These are phyloP conservation scores for Aphis craccivora DNA, from an alignment of 1,140 invertebrate species.

Conservation along the genomic window DNA sequence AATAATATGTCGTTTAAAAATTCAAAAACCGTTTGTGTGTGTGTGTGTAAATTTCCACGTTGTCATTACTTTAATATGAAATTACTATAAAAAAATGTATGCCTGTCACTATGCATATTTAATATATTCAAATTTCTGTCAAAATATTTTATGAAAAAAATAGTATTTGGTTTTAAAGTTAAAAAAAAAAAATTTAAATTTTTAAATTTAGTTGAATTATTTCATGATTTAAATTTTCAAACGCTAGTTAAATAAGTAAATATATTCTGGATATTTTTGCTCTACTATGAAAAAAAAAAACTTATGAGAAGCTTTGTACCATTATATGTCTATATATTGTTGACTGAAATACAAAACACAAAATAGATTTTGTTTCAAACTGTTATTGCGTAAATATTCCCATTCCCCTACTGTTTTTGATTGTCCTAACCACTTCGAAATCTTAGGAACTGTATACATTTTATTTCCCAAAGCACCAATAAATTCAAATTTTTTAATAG, in stretches of 20 bases:
- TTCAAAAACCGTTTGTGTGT: too few species aligned
- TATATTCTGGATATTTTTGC: neutral
- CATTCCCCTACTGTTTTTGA: neutral
- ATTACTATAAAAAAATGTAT: neutral
- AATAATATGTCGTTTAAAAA: too few species aligned
- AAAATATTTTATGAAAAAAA: neutral
- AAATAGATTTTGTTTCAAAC: neutral
- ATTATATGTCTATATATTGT: neutral
- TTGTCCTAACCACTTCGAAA: neutral
- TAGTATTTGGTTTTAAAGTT: neutral
- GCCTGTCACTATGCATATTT: too few species aligned
- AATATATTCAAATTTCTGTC: too few species aligned
- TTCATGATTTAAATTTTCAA: neutral
- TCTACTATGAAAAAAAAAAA: neutral
- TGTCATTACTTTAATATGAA: neutral
- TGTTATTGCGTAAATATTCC: neutral
- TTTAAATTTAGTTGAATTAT: fast-evolving
- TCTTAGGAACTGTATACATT: neutral
- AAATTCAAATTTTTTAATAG: neutral
- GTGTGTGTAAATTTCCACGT: neutral
- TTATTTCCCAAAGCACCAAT: neutral
- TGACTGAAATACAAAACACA: neutral
- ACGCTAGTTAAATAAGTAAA: neutral
- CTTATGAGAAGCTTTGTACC: neutral
- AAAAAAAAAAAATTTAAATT: neutral